Conservation (phyloP, 2,888 invertebrate genomes). For the Heliconius ismenius region DNA sequence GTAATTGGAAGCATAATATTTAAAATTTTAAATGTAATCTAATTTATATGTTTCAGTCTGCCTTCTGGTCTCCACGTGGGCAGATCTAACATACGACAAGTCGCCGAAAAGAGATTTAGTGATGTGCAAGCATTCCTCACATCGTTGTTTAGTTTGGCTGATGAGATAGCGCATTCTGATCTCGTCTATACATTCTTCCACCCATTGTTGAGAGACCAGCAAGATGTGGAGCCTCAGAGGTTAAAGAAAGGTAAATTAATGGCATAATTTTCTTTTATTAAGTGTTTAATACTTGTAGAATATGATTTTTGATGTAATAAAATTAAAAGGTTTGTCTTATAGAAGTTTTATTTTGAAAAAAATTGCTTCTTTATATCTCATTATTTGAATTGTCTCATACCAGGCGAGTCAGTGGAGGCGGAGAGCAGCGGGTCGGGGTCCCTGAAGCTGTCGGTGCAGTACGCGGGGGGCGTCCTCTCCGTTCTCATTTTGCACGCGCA, state of each 20-base stretch:
- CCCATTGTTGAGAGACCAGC: constrained; percentile 95
- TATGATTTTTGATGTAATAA: no score
- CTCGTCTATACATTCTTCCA: constrained; percentile 99
- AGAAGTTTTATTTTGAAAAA: no score
- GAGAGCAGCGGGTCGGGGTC: constrained; percentile 72
- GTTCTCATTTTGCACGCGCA: constrained; percentile 91
- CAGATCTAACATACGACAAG: constrained; percentile 95
- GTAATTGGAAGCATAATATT: not conserved
- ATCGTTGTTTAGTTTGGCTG: constrained; percentile 91
- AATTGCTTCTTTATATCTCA: no score
- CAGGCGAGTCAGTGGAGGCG: constrained; percentile 60
- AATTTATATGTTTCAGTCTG: constrained; percentile 51
- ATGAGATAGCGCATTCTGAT: constrained; percentile 97
- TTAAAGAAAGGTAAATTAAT: constrained; percentile 86
- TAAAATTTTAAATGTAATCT: no score
- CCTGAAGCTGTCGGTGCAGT: constrained; percentile 75
- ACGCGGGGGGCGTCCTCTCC: constrained; percentile 73
- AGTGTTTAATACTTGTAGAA: no score
- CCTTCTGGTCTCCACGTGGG: constrained; percentile 90
- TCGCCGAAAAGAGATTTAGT: constrained; percentile 94
- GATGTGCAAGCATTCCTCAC: constrained; percentile 94
- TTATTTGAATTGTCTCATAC: no score
- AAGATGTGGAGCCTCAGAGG: constrained; percentile 91
- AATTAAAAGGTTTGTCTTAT: no score
- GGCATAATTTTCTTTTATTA: not conserved